Evolutionary conservation across 64 coral and sea anemone species (phyloP).

Genomic region (Stylophora pistillata): DNA sequence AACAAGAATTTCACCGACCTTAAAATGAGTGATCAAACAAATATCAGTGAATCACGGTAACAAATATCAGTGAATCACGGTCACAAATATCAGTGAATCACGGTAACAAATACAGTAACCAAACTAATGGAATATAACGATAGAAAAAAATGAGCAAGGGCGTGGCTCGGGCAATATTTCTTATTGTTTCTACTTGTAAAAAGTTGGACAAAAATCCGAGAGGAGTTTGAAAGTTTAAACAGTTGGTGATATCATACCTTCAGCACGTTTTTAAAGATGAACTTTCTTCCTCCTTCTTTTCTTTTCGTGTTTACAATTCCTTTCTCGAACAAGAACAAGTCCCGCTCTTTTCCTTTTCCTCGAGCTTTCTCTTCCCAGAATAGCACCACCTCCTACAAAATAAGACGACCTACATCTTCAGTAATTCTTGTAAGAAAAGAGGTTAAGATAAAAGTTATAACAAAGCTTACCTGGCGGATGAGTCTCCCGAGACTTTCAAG

Average conservation of each 20-base stretch:
- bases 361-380: constrained; percentile 96
- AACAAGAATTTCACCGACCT: too few relatives aligned
- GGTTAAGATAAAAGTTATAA: not conserved
- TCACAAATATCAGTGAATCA: too few relatives aligned
- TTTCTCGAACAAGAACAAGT: constrained; percentile 96
- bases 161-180: not conserved
- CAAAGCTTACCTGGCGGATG: constrained; percentile 72
- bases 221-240: too few relatives aligned
- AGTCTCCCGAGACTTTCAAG: constrained; percentile 82
- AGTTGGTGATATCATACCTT: constrained; percentile 51
- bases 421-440: not conserved
- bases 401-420: not conserved
- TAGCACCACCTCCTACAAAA: constrained; percentile 72
- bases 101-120: not conserved
- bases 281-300: constrained; percentile 87
- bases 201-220: too few relatives aligned
- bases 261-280: constrained; percentile 81
- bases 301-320: constrained; percentile 90
- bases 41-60: too few relatives aligned
- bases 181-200: too few relatives aligned
- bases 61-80: too few relatives aligned
- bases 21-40: too few relatives aligned
- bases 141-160: not conserved
- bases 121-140: not conserved
- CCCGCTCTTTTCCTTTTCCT: constrained; percentile 95